These are phyloP conservation scores for Mellilla xanthometata DNA, from an alignment of 2,888 invertebrate genomes.

Conservation along the genomic window DNA sequence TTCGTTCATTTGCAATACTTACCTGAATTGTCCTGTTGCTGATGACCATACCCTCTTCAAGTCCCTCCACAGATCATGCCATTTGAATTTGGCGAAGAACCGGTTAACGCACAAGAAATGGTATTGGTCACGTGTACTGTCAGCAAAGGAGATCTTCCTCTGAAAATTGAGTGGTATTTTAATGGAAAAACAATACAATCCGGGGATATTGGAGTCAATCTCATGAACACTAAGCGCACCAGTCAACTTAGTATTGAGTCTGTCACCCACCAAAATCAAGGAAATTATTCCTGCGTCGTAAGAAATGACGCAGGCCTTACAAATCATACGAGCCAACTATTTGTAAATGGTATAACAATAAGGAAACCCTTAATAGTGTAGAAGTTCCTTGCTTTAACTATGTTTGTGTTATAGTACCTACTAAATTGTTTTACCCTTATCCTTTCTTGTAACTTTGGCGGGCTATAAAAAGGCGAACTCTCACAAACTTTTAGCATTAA, in stretches of 20 bases:
- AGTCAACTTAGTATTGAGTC: slow-evolving; percentile 84
- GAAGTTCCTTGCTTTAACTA: slow-evolving; percentile 4
- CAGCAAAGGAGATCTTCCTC: slow-evolving; percentile 87
- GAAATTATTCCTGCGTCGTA: slow-evolving; percentile 84
- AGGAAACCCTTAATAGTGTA: not conserved
- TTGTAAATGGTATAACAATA: slow-evolving; percentile 84
- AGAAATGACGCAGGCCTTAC: slow-evolving; percentile 84
- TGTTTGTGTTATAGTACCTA: slow-evolving; percentile 33
- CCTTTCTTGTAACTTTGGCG: slow-evolving; percentile 74
- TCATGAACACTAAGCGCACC: slow-evolving; percentile 68
- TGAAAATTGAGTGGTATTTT: slow-evolving; percentile 87
- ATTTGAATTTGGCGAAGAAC: slow-evolving; percentile 89
- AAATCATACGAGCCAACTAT: slow-evolving; percentile 84
- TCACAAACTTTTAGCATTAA: slow-evolving; percentile 9
- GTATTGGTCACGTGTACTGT: slow-evolving; percentile 87
- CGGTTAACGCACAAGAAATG: slow-evolving; percentile 88
- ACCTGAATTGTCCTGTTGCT: slow-evolving; percentile 27
- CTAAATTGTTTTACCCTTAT: slow-evolving; percentile 31
- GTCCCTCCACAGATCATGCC: slow-evolving; percentile 91
- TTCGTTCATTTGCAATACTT: no score
- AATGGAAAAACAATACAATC: slow-evolving; percentile 78
- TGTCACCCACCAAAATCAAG: slow-evolving; percentile 82
- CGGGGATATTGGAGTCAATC: slow-evolving; percentile 60
- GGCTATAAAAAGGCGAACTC: slow-evolving; percentile 55
- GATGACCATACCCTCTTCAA: slow-evolving; percentile 53